Evolutionary conservation across 64 coral and sea anemone genomes (phyloP), one percentile per base, ranked within the genome.

Genomic region (Dendrophyllia cribrosa): DNA sequence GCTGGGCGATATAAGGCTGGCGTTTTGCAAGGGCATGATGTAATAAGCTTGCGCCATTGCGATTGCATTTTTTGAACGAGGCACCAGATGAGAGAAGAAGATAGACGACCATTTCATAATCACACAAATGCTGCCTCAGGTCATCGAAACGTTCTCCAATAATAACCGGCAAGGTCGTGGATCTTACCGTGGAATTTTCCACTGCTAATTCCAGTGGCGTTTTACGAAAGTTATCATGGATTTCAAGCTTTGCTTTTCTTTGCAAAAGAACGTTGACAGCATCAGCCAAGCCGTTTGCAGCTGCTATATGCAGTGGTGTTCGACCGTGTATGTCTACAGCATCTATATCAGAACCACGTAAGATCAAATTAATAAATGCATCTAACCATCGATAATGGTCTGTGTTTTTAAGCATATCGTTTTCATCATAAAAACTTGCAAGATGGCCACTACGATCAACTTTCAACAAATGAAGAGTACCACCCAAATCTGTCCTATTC

Each of bases 271-370:
- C 19, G 9, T 50, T 6, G 16, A 85, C 81, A 3, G 81, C 43
- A 51, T 67, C 60, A 43, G 44, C 81, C 43, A 66, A 47, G n/a
- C 81, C 81, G 1, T 67, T 67, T 61, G 22, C 14, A 11, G 81
- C 61, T 47, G 60, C 81, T 14, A 66, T 48, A 66, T 85, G 81
- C 60, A 85, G 55, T 9, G 43, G 3, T 43, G 81, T 66, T 66
- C 81, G 51, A n/a, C 81, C 60, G 17, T 85, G 15, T 14, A 47
- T 49, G 26, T 85, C 81, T 19, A 66, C 60, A 14, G 60, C 60
- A 67, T 85, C 43, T 7, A 85, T 45, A 0, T 8, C 24, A 22
- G 25, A 72, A 13, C 70, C 70, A 11, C 6, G 17, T 3, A 44
- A 12, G 34, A 72, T 72, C 25, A 72, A 45, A 72, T 45, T 10